Evolutionary conservation across 2,113 vertebrate species (phyloP).

Genomic region (Orcinus orca): DNA sequence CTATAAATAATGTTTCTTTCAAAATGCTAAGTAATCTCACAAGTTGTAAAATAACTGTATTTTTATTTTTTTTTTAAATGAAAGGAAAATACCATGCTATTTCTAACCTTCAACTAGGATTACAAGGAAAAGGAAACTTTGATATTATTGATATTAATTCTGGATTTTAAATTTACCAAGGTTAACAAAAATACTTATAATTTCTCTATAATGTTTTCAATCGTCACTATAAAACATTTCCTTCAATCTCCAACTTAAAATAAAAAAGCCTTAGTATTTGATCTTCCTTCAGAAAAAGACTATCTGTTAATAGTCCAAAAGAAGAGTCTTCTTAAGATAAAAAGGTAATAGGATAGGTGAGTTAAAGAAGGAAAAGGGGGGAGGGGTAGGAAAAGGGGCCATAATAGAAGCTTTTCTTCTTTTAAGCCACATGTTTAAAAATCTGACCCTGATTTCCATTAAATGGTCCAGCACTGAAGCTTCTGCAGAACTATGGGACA

Average conservation of each 20-base stretch:
- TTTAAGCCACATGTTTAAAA: neutral
- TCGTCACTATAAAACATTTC: neutral
- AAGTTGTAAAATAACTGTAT: conserved; percentile 22
- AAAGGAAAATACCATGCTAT: neutral
- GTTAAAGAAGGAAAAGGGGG: neutral
- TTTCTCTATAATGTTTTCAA: conserved; percentile 23
- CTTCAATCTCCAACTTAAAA: neutral
- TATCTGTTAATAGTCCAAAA: neutral
- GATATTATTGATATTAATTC: conserved; percentile 19
- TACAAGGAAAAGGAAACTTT: neutral
- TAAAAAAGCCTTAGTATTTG: neutral
- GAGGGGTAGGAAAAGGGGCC: neutral
- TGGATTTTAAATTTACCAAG: conserved; percentile 34
- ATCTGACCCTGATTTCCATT: neutral
- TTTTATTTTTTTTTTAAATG: conserved; percentile 35
- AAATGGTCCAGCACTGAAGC: neutral
- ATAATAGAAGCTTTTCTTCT: neutral
- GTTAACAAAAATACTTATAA: conserved; percentile 27
- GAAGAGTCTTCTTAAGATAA: neutral
- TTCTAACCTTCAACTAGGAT: conserved; percentile 36
- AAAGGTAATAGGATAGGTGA: neutral
- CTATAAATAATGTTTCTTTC: conserved; percentile 5
- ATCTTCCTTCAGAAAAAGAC: conserved; percentile 30
- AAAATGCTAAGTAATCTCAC: conserved; percentile 40
- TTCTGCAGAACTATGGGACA: neutral